A percentile compares a stretch with the other conserved stretches of the same genome.
Conservation (phyloP, 1,140 invertebrate species). For the Littorina saxatilis region DNA sequence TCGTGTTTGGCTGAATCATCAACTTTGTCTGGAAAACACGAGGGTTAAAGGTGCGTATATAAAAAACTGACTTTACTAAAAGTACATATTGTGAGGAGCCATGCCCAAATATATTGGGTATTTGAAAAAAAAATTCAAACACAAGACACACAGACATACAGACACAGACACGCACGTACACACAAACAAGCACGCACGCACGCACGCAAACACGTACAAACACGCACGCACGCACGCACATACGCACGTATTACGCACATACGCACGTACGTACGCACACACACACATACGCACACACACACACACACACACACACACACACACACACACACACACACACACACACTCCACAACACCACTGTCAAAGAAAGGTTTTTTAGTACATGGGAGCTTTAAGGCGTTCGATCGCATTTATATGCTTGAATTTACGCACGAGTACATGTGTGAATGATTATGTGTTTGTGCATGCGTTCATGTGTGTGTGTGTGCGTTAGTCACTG, state of each 20-base stretch:
- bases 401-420: constrained; percentile 3
- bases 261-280: not conserved
- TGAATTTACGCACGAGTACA: not conserved
- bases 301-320: not conserved
- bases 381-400: no score
- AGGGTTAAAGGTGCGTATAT: no score
- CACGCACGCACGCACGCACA: not conserved
- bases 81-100: no score
- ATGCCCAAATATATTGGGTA: no score
- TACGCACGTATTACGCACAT: not conserved
- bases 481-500: not conserved
- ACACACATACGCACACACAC: constrained; percentile 2
- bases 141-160: not conserved
- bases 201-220: not conserved
- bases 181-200: not conserved
- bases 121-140: not conserved
- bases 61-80: no score
- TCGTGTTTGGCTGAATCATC: no score
- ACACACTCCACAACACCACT: no score
- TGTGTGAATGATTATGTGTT: not conserved
- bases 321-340: no score
- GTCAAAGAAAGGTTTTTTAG: no score
- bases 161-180: no score
- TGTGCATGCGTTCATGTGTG: not conserved
- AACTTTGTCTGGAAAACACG: no score